phyloP scores from a whole-genome alignment of 2,797 vertebrate genomes.

The Lates japonicus region DNA sequence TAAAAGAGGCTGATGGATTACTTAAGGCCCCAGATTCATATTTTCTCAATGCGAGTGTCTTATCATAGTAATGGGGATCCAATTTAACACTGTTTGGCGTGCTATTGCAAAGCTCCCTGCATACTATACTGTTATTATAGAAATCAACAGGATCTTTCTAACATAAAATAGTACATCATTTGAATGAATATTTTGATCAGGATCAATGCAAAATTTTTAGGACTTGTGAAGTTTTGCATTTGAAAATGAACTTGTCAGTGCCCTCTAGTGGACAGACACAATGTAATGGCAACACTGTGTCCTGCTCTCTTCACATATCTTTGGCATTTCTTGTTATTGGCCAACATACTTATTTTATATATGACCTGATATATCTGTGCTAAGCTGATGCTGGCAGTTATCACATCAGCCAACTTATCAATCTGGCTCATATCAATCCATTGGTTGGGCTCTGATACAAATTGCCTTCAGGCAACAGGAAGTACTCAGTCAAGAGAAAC shows the following conservation, averaged over 20 bases:
- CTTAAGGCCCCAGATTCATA: not conserved
- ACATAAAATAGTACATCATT: no score
- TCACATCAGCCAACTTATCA: not conserved
- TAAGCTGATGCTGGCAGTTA: not conserved
- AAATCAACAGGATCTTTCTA: not conserved
- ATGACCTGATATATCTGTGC: not conserved
- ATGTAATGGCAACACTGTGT: constrained; percentile 2
- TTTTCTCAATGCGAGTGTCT: not conserved
- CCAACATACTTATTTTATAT: not conserved
- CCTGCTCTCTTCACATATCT: not conserved
- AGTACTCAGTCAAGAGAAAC: not conserved
- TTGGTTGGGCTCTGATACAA: not conserved
- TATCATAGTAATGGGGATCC: not conserved
- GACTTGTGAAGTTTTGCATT: not conserved
- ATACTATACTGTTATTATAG: not conserved
- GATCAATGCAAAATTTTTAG: not conserved
- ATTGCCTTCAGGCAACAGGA: not conserved
- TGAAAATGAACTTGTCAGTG: not conserved
- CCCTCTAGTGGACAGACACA: not conserved
- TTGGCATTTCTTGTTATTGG: constrained; percentile 35
- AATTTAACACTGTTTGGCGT: not conserved
- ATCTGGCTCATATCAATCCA: not conserved
- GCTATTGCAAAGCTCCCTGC: no score
- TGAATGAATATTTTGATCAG: not conserved
- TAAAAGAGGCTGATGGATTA: not conserved